phyloP scores from a whole-genome alignment of 1,140 invertebrate species.

The Ditylenchus dipsaci region DNA sequence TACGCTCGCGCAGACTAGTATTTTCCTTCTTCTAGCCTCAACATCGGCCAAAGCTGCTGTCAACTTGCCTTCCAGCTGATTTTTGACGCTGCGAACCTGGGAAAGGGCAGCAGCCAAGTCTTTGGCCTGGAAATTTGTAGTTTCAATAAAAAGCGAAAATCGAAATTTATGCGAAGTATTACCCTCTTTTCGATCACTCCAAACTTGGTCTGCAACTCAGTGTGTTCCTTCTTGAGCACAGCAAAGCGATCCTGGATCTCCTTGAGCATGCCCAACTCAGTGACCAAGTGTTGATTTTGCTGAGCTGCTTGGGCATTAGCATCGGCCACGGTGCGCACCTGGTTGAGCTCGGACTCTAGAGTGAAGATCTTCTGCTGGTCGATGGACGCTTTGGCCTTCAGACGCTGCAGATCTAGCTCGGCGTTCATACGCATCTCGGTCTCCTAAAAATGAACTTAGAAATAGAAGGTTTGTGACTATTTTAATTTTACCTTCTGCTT shows the following conservation, averaged over 20 bases:
- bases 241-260: conserved; percentile 19
- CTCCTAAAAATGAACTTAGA: neutral
- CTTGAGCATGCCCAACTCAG: conserved; percentile 6
- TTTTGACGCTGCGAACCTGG: neutral
- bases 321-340: conserved; percentile 16
- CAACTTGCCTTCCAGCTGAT: conserved; percentile 3
- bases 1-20: conserved; percentile 5
- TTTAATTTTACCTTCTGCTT: conserved; percentile 23
- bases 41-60: conserved; percentile 8
- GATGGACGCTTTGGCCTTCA: conserved; percentile 17
- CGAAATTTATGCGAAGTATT: neutral
- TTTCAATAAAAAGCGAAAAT: neutral
- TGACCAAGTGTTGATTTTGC: conserved; percentile 20
- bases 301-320: conserved; percentile 15
- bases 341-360: conserved; percentile 12
- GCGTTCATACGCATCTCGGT: conserved; percentile 30
- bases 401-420: conserved; percentile 29
- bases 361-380: conserved; percentile 21
- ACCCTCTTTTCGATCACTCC: neutral
- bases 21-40: conserved; percentile 14
- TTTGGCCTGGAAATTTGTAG: neutral
- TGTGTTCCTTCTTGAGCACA: conserved; percentile 8
- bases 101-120: neutral
- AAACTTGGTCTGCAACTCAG: conserved; percentile 14
- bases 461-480: too few relatives aligned